Evolutionary conservation across 1,140 invertebrate species (phyloP), one percentile per base, ranked within the genome.

Genomic region (Bombus soroeensis): DNA sequence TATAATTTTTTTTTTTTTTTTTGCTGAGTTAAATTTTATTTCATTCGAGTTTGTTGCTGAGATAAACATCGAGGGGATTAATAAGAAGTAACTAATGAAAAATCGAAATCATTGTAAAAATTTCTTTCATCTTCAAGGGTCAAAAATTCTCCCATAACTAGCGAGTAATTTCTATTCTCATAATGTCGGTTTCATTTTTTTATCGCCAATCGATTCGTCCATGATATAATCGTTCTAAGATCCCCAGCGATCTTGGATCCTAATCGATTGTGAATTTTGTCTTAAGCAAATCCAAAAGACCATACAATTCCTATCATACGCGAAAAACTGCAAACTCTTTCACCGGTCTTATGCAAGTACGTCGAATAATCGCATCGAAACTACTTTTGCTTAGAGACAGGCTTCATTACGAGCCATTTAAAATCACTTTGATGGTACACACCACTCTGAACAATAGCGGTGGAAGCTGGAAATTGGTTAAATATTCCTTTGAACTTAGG

Each of bases 401-500:
- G 34, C 66, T 68, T 68, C 66, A 3, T 68, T 34, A 25, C 32
- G 18, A 37, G 32, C 8, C 68, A 70, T 39, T 37, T 70, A 70
- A 70, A 39, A 10, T 39, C 34, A 25, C 68, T 37, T 70, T 22
- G 22, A 39, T 1, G 68, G 22, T 70, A 70, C 25, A 39, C 18
- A 4, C 10, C 10, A 18, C 37, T 22, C 37, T 12, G 34, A 70
- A 39, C 22, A 39, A 70, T 18, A 10, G 34, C 32, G 32, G 15
- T 2, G 8, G 34, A 70, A 13, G 37, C 10, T 25, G 9, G 68
- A 32, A 3, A 70, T 39, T 37, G 66, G 34, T 70, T 70, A 70
- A 70, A 70, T 70, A 70, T 70, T 70, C 34, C 22, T 70, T 70
- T 70, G 68, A 70, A 32, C 34, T 22, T 68, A 70, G 39, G 68